These are phyloP conservation scores for Styela plicata DNA, from an alignment of 23 tunicate species.

Conservation along the genomic window DNA sequence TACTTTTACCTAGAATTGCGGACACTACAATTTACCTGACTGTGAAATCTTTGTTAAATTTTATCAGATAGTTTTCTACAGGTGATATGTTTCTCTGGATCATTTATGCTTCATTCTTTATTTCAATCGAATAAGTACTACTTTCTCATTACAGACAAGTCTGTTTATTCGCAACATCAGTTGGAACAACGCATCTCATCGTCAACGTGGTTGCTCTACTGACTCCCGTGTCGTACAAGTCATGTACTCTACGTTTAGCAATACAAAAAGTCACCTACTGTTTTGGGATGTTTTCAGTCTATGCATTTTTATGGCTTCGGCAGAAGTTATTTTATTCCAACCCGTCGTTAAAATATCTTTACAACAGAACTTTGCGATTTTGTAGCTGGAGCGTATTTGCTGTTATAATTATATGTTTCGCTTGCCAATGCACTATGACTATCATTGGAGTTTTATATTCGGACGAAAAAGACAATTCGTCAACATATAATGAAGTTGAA, in stretches of 20 bases:
- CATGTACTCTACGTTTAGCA: conserved; percentile 16
- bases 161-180: conserved; percentile 20
- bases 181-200: background rate
- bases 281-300: conserved; percentile 44
- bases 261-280: conserved; percentile 41
- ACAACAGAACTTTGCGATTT: conserved; percentile 27
- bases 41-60: too few relatives aligned
- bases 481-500: background rate
- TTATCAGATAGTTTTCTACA: too few relatives aligned
- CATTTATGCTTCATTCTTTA: background rate
- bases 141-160: conserved; percentile 8
- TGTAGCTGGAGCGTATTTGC: conserved; percentile 29
- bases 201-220: conserved; percentile 18
- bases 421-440: conserved; percentile 24
- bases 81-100: background rate
- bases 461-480: background rate
- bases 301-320: conserved; percentile 70
- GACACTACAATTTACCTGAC: too few relatives aligned
- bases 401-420: conserved; percentile 16
- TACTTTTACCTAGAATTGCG: too few relatives aligned
- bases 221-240: background rate
- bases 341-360: conserved; percentile 44
- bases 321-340: conserved; percentile 67
- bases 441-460: conserved; percentile 21
- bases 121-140: background rate